Evolutionary conservation across 1,140 invertebrate genomes (phyloP).

Genomic region (Diachasma alloeum): DNA sequence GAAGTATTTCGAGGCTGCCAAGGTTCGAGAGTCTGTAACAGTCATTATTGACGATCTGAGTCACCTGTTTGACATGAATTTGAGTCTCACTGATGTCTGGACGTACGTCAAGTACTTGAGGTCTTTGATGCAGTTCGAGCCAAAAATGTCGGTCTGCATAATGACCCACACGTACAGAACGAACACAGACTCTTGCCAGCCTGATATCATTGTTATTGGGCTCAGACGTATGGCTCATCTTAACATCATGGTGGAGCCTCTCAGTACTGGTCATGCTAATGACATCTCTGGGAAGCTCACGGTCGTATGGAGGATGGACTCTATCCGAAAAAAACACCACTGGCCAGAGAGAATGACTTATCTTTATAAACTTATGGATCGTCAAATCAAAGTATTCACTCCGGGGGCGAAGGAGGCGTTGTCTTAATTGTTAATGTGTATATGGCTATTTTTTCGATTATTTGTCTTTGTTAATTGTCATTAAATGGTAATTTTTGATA

Average conservation of each 20-base stretch:
- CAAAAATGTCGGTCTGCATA: constrained; percentile 63
- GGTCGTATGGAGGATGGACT: constrained; percentile 62
- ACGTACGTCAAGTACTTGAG: constrained; percentile 65
- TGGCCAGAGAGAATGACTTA: constrained; percentile 63
- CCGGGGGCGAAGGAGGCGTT: constrained; percentile 63
- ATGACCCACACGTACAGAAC: constrained; percentile 65
- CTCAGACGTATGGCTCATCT: constrained; percentile 71
- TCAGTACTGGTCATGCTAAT: constrained; percentile 73
- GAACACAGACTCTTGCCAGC: constrained; percentile 57
- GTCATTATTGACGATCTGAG: constrained; percentile 77
- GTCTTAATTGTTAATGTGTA: constrained; percentile 1
- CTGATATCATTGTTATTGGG: constrained; percentile 65
- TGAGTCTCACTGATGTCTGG: constrained; percentile 65
- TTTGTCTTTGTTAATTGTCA: neutral
- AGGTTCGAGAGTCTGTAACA: constrained; percentile 46
- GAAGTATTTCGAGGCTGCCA: constrained; percentile 46
- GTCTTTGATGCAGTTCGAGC: constrained; percentile 54
- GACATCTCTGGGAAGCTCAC: constrained; percentile 74
- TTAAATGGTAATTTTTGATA: neutral
- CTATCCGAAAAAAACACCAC: constrained; percentile 59
- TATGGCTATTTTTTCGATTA: neutral
- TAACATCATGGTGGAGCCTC: constrained; percentile 69
- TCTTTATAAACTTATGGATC: constrained; percentile 76
- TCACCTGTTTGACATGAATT: constrained; percentile 72
- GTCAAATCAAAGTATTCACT: constrained; percentile 74